Base-by-base conservation (phyloP, 2,888 invertebrate species). In the Hyposoter didymator region DNA sequence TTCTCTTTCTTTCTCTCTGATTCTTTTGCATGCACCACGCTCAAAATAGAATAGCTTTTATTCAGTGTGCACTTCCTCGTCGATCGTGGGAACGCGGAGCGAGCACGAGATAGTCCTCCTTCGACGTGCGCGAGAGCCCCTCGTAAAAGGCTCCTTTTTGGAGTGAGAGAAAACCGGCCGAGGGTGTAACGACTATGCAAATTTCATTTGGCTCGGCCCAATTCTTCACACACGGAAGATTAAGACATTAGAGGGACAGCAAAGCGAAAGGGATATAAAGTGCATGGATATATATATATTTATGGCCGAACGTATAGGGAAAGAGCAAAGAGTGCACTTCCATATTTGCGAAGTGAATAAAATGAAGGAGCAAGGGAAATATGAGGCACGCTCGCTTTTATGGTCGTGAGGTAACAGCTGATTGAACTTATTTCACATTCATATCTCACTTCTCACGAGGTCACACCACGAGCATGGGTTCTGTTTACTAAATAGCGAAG, bases 211-310 rank as follows among this genome's bases (percentile, higher is more conserved):
- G 88, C 89, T 87, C 88, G 87, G 89, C 87, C 88, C 91, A 89
- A 90, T 91, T 90, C 89, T 90, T 91, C 90, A 90, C 90, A 90
- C 90, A 89, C 88, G 90, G 81, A 89, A 90, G 90, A 91, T 92
- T 91, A 91, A 92, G 91, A 92, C 91, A 91, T 91, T 91, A 90
- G 83, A 73, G 81, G 59, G 66, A 84, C 84, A 69, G 76, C 74
- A 78, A 78, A 89, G 88, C 86, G 78, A 82, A 67, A 87, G 43
- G 76, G 64, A 75, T 67, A 73, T 80, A 43, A 73, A 79, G 43
- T 55, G 10, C 45, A 47, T 79, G 28, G n/a, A 49, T 73, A 32
- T 73, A 49, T 73, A 32, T 73, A 73, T 39, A 32, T 72, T 14
- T 66, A 72, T 14, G 28, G 19, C 39, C 39, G 35, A n/a, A 47